These are phyloP conservation scores for Cygnus buccinator DNA, from an alignment of 2,113 vertebrate genomes.

Conservation along the genomic window DNA sequence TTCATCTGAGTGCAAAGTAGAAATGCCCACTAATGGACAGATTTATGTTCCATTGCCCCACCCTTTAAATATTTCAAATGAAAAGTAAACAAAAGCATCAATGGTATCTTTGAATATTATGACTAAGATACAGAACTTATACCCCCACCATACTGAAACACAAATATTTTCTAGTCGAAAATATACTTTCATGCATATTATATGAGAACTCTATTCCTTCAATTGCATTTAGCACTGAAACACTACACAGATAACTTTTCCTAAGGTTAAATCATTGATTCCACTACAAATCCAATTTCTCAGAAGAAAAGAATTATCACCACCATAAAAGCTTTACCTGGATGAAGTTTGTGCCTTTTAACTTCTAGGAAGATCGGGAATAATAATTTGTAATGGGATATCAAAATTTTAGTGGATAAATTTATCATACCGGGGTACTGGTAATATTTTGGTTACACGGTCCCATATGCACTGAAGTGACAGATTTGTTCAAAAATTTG, in stretches of 20 bases:
- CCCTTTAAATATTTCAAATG: conserved; percentile 48
- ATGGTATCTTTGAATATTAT: background rate
- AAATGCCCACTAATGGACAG: conserved; percentile 65
- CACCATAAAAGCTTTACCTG: conserved; percentile 26
- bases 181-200: background rate
- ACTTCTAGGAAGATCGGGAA: conserved; percentile 25
- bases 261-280: conserved; percentile 39
- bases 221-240: background rate
- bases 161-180: background rate
- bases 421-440: background rate
- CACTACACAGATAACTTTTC: conserved; percentile 18
- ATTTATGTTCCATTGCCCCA: conserved; percentile 41
- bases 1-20: conserved; percentile 65
- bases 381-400: background rate
- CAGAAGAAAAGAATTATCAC: conserved; percentile 34
- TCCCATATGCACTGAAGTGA: background rate
- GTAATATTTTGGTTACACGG: background rate
- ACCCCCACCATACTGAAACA: background rate
- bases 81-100: conserved; percentile 43
- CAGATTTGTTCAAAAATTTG: background rate
- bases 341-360: conserved; percentile 22
- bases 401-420: conserved; percentile 15
- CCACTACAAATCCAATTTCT: conserved; percentile 29
- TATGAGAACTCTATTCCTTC: background rate
- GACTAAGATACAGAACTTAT: background rate